Base-by-base conservation (phyloP, 2,113 vertebrate species). In the Ahaetulla prasina region DNA sequence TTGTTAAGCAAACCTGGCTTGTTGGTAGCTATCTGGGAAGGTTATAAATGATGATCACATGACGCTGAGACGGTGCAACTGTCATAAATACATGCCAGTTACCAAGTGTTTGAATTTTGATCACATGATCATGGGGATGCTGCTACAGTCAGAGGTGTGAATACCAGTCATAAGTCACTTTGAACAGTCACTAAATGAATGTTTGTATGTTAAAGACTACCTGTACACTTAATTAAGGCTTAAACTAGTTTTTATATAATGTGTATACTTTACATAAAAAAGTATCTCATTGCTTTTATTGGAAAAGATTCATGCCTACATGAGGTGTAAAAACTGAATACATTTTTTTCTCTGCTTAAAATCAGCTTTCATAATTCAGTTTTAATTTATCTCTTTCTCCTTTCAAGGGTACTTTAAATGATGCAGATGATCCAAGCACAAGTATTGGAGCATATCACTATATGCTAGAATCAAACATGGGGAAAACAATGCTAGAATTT, bases 401-500 rank as follows among this genome's bases (percentile, higher is more conserved):
- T 93, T 89, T 85, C 55, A 95, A 99, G 99, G 98, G 98, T 84
- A 98, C 97, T 86, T 92, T 98, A 85, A 96, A 97, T 45, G 98
- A 99, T n/a, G 98, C 98, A 0, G 96, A 97, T 35, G 98, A 99
- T 93, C 98, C 98, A 11, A 97, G 97, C 93, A 99, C 98, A 88
- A 99, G 98, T 91, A 96, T 99, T 27, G 98, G 98, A 92, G 98
- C 98, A 89, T 99, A 99, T 94, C 98, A 98, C 93, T 96, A 98
- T 92, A 98, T 99, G 97, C 90, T 99, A 94, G 97, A 98, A 93
- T 97, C 98, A 50, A 98, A 98, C 93, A 96, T 96, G 91, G 98
- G 98, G 88, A 98, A 97, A 96, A 98, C 98, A 25, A 99, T 99
- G 98, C 96, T 99, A 95, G 98, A 99, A 96, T 99, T 99, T 95